These are phyloP conservation scores for Ceratitis capitata DNA, from an alignment of 1,140 invertebrate genomes.

Conservation along the genomic window DNA sequence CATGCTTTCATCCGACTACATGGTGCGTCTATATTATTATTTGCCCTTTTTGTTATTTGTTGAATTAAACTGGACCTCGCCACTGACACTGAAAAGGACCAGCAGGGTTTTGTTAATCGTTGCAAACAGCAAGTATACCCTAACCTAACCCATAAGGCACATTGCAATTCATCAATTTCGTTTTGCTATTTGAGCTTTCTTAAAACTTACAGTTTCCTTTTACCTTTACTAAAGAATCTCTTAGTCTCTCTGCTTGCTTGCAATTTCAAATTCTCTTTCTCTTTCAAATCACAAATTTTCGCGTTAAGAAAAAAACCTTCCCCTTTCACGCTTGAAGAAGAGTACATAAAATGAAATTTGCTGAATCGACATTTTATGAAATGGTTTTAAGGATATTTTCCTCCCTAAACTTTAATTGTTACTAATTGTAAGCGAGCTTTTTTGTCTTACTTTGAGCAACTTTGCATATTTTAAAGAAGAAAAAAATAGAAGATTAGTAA, in stretches of 20 bases:
- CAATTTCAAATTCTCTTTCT: background rate
- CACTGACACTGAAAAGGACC: too few species aligned
- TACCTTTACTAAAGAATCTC: background rate
- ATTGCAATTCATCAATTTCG: too few species aligned
- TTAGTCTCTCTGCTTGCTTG: background rate
- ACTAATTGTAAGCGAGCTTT: background rate
- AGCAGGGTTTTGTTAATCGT: too few species aligned
- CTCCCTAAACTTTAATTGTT: background rate
- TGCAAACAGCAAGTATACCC: too few species aligned
- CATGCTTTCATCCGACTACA: too few species aligned
- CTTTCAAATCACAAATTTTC: background rate
- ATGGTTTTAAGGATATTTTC: background rate
- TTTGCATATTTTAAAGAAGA: background rate
- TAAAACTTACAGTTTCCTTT: background rate
- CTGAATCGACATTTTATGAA: background rate
- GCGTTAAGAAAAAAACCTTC: background rate
- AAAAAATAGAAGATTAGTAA: background rate
- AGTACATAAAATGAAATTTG: background rate
- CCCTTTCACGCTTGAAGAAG: background rate
- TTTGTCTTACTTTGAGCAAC: background rate
- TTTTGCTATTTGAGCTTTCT: background rate
- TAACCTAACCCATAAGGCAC: too few species aligned
- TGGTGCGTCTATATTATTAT: too few species aligned
- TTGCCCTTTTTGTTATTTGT: too few species aligned
- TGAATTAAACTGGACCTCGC: too few species aligned